phyloP scores from a whole-genome alignment of 2,888 invertebrate genomes.

The Proisotoma minuta region DNA sequence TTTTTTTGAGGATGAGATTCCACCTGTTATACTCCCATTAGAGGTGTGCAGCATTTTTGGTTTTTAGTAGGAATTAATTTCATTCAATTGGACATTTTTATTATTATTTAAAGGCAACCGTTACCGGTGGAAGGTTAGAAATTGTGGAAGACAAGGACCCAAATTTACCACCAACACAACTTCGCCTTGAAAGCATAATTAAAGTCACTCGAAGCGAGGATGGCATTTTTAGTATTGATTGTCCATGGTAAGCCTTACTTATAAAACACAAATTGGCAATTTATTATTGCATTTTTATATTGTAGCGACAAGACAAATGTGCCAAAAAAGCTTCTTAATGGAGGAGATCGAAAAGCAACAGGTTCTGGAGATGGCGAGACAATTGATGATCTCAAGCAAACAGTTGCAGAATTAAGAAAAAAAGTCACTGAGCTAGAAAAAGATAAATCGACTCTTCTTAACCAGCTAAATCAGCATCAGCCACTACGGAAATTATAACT shows the following conservation, averaged over 20 bases:
- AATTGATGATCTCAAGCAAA: not conserved
- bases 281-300: not conserved
- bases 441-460: not conserved
- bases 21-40: constrained; percentile 73
- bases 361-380: not conserved
- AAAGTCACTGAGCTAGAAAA: not conserved
- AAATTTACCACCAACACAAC: constrained; percentile 70
- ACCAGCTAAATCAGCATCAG: not conserved
- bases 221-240: constrained; percentile 70
- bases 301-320: not conserved
- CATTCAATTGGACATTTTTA: constrained; percentile 2
- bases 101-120: constrained; percentile 40
- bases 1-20: constrained; percentile 80
- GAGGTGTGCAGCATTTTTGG: constrained; percentile 57
- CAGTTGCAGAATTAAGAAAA: not conserved
- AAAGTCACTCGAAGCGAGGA: constrained; percentile 66
- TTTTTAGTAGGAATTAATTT: constrained; percentile 3
- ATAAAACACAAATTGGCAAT: not conserved
- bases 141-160: constrained; percentile 78
- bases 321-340: not conserved
- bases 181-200: constrained; percentile 64
- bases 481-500: too few species aligned
- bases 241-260: constrained; percentile 1
- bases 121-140: constrained; percentile 70
- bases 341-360: not conserved